Evolutionary conservation across 2,888 invertebrate genomes (phyloP), one percentile per base, ranked within the genome.

Genomic region (Trachelus troglodyta): DNA sequence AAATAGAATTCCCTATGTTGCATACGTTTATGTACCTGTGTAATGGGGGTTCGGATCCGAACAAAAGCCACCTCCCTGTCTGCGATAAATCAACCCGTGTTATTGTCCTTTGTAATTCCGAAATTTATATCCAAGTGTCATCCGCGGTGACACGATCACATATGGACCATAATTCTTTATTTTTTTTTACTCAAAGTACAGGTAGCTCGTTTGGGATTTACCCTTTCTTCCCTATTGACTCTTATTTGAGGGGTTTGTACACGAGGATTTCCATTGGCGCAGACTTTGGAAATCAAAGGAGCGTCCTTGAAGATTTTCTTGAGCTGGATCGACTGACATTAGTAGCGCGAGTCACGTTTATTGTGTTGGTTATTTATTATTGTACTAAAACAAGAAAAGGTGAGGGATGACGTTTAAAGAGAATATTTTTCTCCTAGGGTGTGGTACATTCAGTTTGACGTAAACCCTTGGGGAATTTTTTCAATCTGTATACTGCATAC

Each of bases 71-170:
- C 4, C 30, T 35, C 23, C 31, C 30, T 37, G 69, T 30, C 56
- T 56, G 68, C 37, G 37, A 74, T 77, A 77, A 75, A 77, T 30
- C 74, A 77, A 33, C 56, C 34, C 34, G 31, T 69, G 74, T 56
- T 74, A 75, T 77, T 77, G 77, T 77, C 77, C 77, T 77, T 23
- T 74, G 77, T 77, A 77, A 77, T 77, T 77, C 69, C 37, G 6
- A 37, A 35, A 77, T 77, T 77, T 77, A 77, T 68, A 34, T n/a
- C 75, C n/a, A 33, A 23, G 71, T 69, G 75, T 35, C 37, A 23
- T 74, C 35, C 23, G 23, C 30, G 23, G 34, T 34, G 35, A 74
- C 35, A 34, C 35, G 74, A 74, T 15, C 74, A 34, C n/a, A 71
- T 30, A 71, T 15, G 23, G 71, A 71, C 31, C 31, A 56, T 71